Evolutionary conservation across 2,888 invertebrate species (phyloP).

Genomic region (Polia nebulosa): DNA sequence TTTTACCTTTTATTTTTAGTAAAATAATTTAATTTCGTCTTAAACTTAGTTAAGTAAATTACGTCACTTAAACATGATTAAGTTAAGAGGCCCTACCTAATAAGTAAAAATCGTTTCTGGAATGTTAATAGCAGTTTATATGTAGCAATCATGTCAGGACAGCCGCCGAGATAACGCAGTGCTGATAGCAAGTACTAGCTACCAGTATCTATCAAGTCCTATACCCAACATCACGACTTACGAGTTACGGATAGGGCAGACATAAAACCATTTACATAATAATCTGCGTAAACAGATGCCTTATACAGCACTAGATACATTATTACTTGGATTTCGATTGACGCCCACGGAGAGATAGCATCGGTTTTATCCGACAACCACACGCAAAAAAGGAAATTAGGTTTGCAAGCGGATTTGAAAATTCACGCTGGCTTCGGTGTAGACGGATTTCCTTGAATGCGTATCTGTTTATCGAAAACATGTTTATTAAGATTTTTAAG

Average conservation of each 20-base stretch:
- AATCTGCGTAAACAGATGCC: constrained; percentile 49
- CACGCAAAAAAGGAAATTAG: constrained; percentile 23
- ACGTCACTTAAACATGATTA: neutral
- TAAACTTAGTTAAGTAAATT: neutral
- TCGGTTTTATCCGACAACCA: constrained; percentile 1
- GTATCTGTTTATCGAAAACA: constrained; percentile 11
- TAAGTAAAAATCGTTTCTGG: neutral
- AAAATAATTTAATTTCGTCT: constrained; percentile 8
- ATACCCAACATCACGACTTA: constrained; percentile 36
- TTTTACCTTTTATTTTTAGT: neutral
- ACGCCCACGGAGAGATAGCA: constrained; percentile 34
- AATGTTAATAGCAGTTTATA: constrained; percentile 12
- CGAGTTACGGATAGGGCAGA: constrained; percentile 36
- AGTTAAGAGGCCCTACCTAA: neutral
- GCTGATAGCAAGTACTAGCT: constrained; percentile 31
- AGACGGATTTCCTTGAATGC: neutral
- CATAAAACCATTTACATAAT: constrained; percentile 53
- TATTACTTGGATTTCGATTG: constrained; percentile 40
- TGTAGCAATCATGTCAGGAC: constrained; percentile 41
- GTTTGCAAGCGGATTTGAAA: constrained; percentile 2
- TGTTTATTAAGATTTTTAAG: neutral
- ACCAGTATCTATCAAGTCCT: constrained; percentile 34
- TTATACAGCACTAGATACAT: constrained; percentile 16
- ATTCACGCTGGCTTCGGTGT: neutral
- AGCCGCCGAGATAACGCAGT: constrained; percentile 40